Conservation (phyloP, 2,888 invertebrate species). For the Mythimna impura region DNA sequence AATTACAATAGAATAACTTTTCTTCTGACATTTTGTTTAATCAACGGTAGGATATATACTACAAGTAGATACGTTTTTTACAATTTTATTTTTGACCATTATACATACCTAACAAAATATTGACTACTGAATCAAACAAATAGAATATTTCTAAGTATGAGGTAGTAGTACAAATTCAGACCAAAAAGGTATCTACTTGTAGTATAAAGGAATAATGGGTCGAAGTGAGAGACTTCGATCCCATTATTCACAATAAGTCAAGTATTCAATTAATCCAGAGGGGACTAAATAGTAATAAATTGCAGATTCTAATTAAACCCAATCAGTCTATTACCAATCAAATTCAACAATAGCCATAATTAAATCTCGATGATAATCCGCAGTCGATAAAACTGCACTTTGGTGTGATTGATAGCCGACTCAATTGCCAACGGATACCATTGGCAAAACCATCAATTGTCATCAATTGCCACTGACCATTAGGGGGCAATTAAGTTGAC, state of each 20-base stretch:
- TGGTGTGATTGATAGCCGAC: constrained; percentile 32
- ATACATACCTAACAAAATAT: neutral
- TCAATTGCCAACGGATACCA: constrained; percentile 17
- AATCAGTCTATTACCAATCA: constrained; percentile 4
- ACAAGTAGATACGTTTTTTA: neutral
- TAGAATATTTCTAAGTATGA: neutral
- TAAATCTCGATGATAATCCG: constrained; percentile 17
- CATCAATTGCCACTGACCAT: constrained; percentile 33
- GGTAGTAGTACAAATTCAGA: neutral
- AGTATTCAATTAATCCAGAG: neutral
- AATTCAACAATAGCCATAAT: constrained; percentile 6
- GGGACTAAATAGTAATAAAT: neutral
- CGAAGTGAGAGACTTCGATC: no score
- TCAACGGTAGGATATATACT: neutral
- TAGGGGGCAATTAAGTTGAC: constrained; percentile 41
- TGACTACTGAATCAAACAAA: neutral
- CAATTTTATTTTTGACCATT: neutral
- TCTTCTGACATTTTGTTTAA: neutral
- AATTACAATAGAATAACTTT: neutral
- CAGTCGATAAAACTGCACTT: constrained; percentile 34
- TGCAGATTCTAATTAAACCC: neutral
- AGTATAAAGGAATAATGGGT: no score
- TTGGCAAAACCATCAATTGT: constrained; percentile 13
- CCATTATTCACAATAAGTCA: neutral
- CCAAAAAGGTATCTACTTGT: neutral